These are phyloP conservation scores for Resseliella maxima DNA, from an alignment of 2,888 invertebrate species.

Conservation along the genomic window DNA sequence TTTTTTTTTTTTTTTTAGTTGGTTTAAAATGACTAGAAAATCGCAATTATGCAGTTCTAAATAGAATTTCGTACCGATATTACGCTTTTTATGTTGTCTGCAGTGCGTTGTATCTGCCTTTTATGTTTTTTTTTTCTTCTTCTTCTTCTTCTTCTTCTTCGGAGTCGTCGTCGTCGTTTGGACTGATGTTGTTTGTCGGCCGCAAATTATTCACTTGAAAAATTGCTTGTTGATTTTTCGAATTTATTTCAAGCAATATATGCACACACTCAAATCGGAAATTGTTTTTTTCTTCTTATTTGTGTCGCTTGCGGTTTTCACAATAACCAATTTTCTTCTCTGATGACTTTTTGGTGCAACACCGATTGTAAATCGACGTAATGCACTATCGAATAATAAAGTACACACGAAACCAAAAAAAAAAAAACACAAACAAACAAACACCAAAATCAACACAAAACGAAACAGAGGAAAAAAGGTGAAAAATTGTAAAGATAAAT, in stretches of 20 bases:
- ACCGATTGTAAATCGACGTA: too few relatives aligned
- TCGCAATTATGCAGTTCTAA: neutral
- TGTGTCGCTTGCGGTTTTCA: neutral
- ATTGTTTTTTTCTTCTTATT: neutral
- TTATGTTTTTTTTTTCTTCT: neutral
- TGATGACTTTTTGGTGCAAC: neutral
- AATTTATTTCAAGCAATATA: too few relatives aligned
- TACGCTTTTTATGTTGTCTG: neutral
- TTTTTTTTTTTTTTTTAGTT: neutral
- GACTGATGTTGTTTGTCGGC: neutral
- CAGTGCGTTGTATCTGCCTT: neutral
- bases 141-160: too few relatives aligned
- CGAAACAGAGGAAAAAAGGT: too few relatives aligned
- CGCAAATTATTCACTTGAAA: conserved; percentile 29
- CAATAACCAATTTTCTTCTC: neutral
- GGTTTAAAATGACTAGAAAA: neutral
- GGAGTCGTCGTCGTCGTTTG: neutral
- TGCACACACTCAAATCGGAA: too few relatives aligned
- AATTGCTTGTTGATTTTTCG: too few relatives aligned
- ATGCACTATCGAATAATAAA: too few relatives aligned
- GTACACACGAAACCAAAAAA: too few relatives aligned
- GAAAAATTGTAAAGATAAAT: neutral
- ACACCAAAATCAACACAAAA: neutral
- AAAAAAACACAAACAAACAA: neutral
- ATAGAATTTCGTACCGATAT: conserved; percentile 40